Percentiles rank a stretch among this genome's conserved stretches.
Conservation (phyloP, 1,140 invertebrate genomes). For the Trichonephila clavipes region DNA sequence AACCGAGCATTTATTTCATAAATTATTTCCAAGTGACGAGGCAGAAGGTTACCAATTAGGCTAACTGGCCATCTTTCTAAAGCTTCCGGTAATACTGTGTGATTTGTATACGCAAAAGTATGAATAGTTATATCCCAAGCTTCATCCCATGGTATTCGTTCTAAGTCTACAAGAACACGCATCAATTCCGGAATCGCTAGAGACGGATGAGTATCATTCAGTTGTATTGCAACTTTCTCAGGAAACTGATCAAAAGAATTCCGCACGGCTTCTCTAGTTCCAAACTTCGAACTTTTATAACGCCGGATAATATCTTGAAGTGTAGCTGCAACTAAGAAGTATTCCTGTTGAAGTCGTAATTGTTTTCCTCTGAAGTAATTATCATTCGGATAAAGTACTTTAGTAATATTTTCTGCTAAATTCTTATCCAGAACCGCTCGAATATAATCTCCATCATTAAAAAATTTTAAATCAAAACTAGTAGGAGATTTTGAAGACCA, state of each 20-base stretch:
- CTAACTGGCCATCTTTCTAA: constrained; percentile 96
- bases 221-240: constrained; percentile 97
- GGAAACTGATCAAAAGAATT: constrained; percentile 94
- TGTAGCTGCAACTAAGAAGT: constrained; percentile 98
- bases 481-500: constrained; percentile 99
- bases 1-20: constrained; percentile 97
- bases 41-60: constrained; percentile 93
- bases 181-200: constrained; percentile 98
- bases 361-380: constrained; percentile 99
- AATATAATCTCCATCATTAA: constrained; percentile 99
- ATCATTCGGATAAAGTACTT: constrained; percentile 99
- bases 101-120: constrained; percentile 99
- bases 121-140: constrained; percentile 96
- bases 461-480: constrained; percentile 98
- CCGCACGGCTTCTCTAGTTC: constrained; percentile 89
- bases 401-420: constrained; percentile 97
- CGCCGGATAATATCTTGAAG: constrained; percentile 97
- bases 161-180: constrained; percentile 96
- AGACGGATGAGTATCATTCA: constrained; percentile 99
- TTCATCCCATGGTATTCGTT: constrained; percentile 92
- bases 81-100: constrained; percentile 98
- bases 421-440: constrained; percentile 99
- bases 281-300: constrained; percentile 97
- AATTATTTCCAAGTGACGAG: constrained; percentile 98
- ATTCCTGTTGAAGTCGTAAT: constrained; percentile 98